Conservation (phyloP, 2,113 vertebrate genomes). For the Myodes glareolus region DNA sequence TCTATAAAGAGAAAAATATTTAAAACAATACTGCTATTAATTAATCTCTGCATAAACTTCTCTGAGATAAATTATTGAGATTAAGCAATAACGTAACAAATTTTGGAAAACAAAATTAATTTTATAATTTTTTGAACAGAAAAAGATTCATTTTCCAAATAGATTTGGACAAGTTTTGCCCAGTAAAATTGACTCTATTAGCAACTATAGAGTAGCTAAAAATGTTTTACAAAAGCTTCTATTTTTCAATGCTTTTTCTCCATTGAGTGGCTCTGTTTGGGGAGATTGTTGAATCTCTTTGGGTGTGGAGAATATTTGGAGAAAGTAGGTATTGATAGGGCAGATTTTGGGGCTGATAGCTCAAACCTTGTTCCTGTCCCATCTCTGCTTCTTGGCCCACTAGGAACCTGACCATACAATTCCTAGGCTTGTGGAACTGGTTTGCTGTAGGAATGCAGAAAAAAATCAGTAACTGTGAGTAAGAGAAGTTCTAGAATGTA, state of each 20-base stretch:
- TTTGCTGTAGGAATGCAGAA: neutral
- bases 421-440: no score
- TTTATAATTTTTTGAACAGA: neutral
- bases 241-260: no score
- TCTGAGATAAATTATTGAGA: slow-evolving; percentile 28
- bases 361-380: no score
- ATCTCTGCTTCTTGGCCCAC: neutral
- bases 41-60: slow-evolving; percentile 22
- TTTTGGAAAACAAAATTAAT: neutral
- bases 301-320: neutral
- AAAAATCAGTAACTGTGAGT: neutral
- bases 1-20: neutral
- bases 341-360: neutral
- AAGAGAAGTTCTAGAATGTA: neutral
- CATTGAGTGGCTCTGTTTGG: neutral
- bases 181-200: neutral
- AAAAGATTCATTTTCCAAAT: slow-evolving; percentile 48
- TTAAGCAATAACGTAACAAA: slow-evolving; percentile 31
- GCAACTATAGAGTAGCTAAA: neutral
- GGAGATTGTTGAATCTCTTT: neutral
- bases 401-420: neutral
- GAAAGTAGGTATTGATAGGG: neutral
- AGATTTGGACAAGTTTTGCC: neutral
- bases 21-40: slow-evolving; percentile 12
- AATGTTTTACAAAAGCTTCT: neutral